Evolutionary conservation across 2,888 invertebrate species (phyloP), one percentile per base, ranked within the genome.

Genomic region (Boloria selene): DNA sequence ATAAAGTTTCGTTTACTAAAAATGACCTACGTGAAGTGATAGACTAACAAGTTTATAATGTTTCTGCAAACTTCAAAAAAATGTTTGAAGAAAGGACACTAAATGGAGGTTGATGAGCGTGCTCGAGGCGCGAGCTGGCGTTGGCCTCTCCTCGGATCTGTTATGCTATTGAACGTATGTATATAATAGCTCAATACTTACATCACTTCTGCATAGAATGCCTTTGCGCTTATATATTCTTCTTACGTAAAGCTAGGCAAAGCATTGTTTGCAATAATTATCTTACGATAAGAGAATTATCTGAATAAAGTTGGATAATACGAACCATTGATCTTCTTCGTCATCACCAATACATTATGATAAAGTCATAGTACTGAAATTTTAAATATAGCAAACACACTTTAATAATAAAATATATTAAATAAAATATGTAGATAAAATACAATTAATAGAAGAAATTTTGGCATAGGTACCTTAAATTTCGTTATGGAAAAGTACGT

Each of bases 91-190:
- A 65, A 65, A 75, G 72, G 72, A 75, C 68, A 76, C 72, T 87
- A 86, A 80, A 91, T 91, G 91, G 91, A 91, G 78, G 74, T 81
- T 80, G 82, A 85, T 71, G 77, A 76, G 65, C 78, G 79, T 75
- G 73, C 76, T 67, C 79, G 80, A 64, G 75, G 81, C 72, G 75
- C 84, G 66, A 77, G 82, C 74, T 91, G 90, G 91, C 90, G 88
- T 71, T 91, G 87, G 89, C 81, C 86, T 74, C 80, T 92, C 17
- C 78, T 92, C 18, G 65, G 87, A 62, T 86, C 91, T 16, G 85
- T 87, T 50, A 76, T 89, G 68, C 76, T 88, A 66, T 74, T 91
- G 66, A 90, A 92, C 75, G 92, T 91, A 82, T 68, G 91, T 90
- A 82, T 70, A 18, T 44, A 53, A n/a, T 17, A 54, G n/a, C 18